Conservation (phyloP, 2,888 invertebrate genomes). For the Shargacucullia verbasci region DNA sequence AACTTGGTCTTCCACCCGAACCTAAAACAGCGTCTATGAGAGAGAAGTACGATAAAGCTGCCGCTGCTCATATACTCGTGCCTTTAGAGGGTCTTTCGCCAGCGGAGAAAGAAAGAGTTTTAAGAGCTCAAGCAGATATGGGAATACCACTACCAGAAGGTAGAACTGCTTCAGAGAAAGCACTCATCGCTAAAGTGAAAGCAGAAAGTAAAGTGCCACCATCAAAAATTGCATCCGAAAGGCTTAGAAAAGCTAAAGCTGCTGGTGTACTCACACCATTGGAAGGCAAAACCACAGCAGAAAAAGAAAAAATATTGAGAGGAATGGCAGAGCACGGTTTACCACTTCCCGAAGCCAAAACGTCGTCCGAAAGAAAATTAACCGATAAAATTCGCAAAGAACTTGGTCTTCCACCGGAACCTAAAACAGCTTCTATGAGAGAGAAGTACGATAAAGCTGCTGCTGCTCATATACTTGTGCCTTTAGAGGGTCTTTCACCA, state of each 20-base stretch:
- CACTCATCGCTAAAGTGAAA: constrained; percentile 27
- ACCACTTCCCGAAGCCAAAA: constrained; percentile 41
- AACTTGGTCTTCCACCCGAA: constrained; percentile 58
- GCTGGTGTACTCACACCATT: constrained; percentile 60
- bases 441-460: constrained; percentile 57
- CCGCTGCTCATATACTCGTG: constrained; percentile 54
- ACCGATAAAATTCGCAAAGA: constrained; percentile 31
- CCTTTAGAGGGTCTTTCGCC: constrained; percentile 54
- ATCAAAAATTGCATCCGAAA: constrained; percentile 43
- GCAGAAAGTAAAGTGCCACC: constrained; percentile 15
- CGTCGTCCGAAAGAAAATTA: constrained; percentile 28
- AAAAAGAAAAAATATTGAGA: constrained; percentile 60
- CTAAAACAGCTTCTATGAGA: constrained; percentile 55
- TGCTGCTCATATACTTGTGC: constrained; percentile 59
- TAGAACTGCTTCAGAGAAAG: constrained; percentile 56
- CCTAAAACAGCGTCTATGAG: constrained; percentile 50
- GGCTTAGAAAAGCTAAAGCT: constrained; percentile 56
- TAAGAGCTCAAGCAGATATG: constrained; percentile 23
- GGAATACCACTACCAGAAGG: constrained; percentile 58
- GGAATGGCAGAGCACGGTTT: constrained; percentile 46
- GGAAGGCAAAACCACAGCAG: constrained; percentile 53
- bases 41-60: constrained; percentile 53
- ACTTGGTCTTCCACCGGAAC: constrained; percentile 48
- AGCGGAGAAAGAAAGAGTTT: constrained; percentile 38
- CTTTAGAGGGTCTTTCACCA: constrained; percentile 62